Evolutionary conservation across 1,140 invertebrate genomes (phyloP).

Genomic region (Tetramorium simillimum): DNA sequence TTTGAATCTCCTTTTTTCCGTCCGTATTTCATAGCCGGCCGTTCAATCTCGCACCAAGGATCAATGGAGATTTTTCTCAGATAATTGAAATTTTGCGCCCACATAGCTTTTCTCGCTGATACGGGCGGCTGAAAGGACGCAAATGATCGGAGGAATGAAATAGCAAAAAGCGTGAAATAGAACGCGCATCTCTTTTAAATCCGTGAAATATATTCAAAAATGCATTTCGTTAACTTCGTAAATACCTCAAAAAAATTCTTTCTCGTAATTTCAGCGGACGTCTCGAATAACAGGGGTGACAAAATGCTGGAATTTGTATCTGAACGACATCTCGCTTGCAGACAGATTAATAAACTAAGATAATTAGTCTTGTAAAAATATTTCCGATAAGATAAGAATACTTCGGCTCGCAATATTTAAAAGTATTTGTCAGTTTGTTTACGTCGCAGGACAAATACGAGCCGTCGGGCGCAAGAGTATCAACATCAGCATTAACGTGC

Average conservation of each 20-base stretch:
- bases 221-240: conserved; percentile 8
- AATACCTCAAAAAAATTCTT: neutral
- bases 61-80: conserved; percentile 60
- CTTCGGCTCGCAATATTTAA: neutral
- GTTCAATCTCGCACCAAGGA: conserved; percentile 54
- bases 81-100: conserved; percentile 58
- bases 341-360: neutral
- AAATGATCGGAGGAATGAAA: conserved; percentile 16
- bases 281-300: neutral
- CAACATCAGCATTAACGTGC: conserved; percentile 10
- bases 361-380: neutral
- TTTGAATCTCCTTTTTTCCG: conserved; percentile 21
- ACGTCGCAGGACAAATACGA: conserved; percentile 7
- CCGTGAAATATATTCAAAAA: conserved; percentile 18
- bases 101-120: conserved; percentile 35
- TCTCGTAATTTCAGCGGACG: neutral
- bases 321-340: neutral
- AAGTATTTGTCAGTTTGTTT: conserved; percentile 19
- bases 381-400: neutral
- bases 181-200: conserved; percentile 43
- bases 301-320: neutral
- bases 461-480: conserved; percentile 16
- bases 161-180: conserved; percentile 39
- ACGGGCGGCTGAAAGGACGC: conserved; percentile 30
- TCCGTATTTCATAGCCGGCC: conserved; percentile 39